Evolutionary conservation across 1,140 invertebrate species (phyloP), one percentile per base, ranked within the genome.

Genomic region (Tribolium madens): DNA sequence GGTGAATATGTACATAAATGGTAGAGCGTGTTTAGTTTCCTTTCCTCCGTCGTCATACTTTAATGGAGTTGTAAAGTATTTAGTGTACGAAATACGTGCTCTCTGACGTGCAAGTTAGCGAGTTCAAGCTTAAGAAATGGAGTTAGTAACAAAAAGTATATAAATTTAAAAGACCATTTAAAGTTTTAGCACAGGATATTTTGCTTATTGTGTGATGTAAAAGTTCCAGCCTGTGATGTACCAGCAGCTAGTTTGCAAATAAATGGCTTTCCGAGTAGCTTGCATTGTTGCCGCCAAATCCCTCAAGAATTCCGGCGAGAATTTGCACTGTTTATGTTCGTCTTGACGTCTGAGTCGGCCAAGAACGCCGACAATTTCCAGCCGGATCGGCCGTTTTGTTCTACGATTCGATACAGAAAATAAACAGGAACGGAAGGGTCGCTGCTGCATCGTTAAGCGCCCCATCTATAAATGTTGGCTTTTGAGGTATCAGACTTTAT

Each of bases 231-330:
- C 33, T 53, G 69, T 71, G 57, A 75, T 76, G 77, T 78, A 78
- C 77, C 75, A 76, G 70, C 52, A 78, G 77, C 73, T 78, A 78
- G 77, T 78, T 78, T 78, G 77, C 77, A 76, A 78, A 78, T 78
- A 78, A 78, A 78, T 78, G 73, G 73, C 46, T 75, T 78, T 76
- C 77, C 77, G 73, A 70, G 77, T 75, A 78, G 73, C 64, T 60
- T 48, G 68, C 73, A 69, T 75, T 78, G 73, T 78, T 78, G 73
- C 47, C 52, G 50, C 31, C 36, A 53, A 77, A 77, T 77, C 74
- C 73, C 74, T 78, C 69, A 78, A 78, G 77, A 78, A 78, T 78
- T 76, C 71, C 50, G 47, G 33, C 36, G 77, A 33, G 77, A 78
- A 75, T 76, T 75, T 50, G 68, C 71, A 74, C 12, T 77, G 71